phyloP scores from a whole-genome alignment of 2,113 vertebrate species.

The Hypocryptadius cinnamomeus region DNA sequence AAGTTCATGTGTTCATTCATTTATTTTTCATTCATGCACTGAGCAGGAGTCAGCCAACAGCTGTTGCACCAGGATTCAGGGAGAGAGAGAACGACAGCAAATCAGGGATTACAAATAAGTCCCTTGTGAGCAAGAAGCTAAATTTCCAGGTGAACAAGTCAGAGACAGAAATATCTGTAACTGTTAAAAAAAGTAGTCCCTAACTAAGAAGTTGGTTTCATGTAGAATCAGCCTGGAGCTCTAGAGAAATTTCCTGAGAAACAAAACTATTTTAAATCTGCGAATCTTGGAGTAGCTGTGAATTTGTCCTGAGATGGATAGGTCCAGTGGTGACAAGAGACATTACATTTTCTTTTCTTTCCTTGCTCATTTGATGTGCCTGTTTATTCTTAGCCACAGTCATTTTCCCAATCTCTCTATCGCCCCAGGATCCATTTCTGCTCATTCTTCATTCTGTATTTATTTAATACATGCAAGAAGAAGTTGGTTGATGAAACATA shows the following conservation, averaged over 20 bases:
- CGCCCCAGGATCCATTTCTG: neutral
- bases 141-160: neutral
- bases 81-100: neutral
- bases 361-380: neutral
- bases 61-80: neutral
- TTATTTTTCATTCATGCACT: neutral
- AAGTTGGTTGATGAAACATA: neutral
- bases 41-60: neutral
- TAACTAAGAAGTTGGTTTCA: neutral
- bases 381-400: neutral
- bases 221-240: neutral
- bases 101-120: neutral
- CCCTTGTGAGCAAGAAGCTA: neutral
- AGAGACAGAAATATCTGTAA: neutral
- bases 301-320: neutral
- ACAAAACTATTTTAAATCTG: neutral
- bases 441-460: neutral
- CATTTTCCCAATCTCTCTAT: neutral
- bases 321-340: neutral
- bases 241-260: neutral
- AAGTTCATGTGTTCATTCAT: neutral
- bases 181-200: neutral
- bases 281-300: neutral
- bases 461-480: conserved; percentile 13
- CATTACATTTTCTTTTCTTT: neutral